phyloP scores from a whole-genome alignment of 2,888 invertebrate species.

The Timema podura region DNA sequence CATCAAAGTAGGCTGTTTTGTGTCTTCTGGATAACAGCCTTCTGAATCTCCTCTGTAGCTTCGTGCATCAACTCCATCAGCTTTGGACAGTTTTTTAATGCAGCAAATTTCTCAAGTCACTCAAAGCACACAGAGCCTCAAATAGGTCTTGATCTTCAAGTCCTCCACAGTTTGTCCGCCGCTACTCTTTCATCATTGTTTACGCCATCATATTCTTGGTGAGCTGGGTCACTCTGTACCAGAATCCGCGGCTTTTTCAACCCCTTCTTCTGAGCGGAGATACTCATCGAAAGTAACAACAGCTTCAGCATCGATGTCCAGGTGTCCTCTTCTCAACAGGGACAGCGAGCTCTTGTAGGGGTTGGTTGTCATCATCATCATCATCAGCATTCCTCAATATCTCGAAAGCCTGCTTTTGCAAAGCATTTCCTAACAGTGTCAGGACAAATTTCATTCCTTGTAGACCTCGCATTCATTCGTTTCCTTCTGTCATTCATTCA shows the following conservation, averaged over 20 bases:
- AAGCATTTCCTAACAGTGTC: not conserved
- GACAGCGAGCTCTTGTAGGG: not conserved
- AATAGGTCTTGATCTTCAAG: not conserved
- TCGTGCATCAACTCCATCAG: not conserved
- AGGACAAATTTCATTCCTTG: conserved; percentile 4
- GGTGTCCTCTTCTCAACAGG: not conserved
- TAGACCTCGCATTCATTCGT: not conserved
- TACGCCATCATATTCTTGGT: not conserved
- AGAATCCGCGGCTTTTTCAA: not conserved
- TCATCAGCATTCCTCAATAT: not conserved
- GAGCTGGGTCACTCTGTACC: not conserved
- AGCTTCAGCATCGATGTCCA: not conserved
- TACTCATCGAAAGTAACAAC: not conserved
- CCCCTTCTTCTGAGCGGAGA: not conserved
- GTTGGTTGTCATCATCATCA: not conserved
- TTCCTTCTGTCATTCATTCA: not conserved
- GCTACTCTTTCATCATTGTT: no score
- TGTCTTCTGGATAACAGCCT: conserved; percentile 5
- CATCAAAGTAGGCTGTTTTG: not conserved
- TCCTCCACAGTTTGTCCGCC: not conserved
- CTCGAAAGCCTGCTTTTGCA: conserved; percentile 3
- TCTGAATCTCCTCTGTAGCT: not conserved
- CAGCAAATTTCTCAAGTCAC: conserved; percentile 1
- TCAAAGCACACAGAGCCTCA: not conserved
- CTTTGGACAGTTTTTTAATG: not conserved